Percentiles rank a stretch among this genome's conserved stretches.
phyloP scores from a whole-genome alignment of 2,888 invertebrate species.

The Abscondita cerata region DNA sequence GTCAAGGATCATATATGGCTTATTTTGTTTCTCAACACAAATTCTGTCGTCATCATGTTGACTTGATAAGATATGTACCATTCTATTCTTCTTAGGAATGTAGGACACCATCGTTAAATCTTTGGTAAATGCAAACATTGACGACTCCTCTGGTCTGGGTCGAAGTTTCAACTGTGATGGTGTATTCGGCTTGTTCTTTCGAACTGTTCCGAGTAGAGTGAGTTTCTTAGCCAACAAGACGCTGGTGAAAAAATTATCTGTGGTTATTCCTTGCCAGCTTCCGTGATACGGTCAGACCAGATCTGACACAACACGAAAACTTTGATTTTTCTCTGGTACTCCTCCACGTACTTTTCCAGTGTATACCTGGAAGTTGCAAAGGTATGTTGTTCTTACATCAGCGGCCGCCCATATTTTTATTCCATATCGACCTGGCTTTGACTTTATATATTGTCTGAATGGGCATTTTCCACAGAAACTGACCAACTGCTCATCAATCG shows the following conservation, averaged over 20 bases:
- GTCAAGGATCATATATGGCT: neutral
- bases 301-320: too few species aligned
- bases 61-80: constrained; percentile 3
- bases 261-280: neutral
- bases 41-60: neutral
- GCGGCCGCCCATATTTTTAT: neutral
- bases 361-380: neutral
- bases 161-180: neutral
- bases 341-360: neutral
- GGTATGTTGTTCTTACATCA: too few species aligned
- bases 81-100: constrained; percentile 1
- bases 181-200: neutral
- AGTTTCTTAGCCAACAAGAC: neutral
- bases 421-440: neutral
- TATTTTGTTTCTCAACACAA: neutral
- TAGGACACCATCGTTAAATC: constrained; percentile 4
- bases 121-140: neutral
- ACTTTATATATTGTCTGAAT: neutral
- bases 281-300: too few species aligned
- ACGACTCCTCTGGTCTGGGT: neutral
- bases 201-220: neutral
- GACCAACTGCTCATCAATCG: too few species aligned
- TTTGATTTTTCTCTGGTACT: too few species aligned
- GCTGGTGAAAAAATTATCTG: neutral
- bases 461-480: too few species aligned